Conservation (phyloP, 2,888 invertebrate species). For the Lasioglossum vierecki region DNA sequence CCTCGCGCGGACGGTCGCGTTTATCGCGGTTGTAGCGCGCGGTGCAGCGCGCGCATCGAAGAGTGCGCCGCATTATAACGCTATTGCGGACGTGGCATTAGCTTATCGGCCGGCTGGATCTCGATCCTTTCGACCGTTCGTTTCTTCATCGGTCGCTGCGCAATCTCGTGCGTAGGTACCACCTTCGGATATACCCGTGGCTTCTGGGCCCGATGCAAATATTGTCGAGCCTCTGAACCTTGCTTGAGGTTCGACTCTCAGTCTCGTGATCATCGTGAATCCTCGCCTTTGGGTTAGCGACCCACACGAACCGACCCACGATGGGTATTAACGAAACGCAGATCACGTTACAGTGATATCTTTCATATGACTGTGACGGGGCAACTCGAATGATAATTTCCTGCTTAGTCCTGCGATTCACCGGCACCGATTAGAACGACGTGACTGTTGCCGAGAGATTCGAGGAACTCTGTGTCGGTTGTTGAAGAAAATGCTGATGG, state of each 20-base stretch:
- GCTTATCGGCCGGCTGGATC: constrained; percentile 74
- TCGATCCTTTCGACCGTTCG: constrained; percentile 70
- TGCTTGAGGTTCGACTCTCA: constrained; percentile 4
- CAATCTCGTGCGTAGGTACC: constrained; percentile 67
- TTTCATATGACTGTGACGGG: background rate
- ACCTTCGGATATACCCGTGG: constrained; percentile 57
- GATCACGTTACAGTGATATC: constrained; percentile 46
- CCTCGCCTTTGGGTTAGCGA: constrained; percentile 43
- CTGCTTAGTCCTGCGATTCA: constrained; percentile 16
- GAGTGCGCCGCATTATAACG: constrained; percentile 73
- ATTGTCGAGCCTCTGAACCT: constrained; percentile 15
- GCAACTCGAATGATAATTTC: constrained; percentile 31
- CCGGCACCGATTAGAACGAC: background rate
- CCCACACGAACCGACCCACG: constrained; percentile 54
- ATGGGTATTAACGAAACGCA: constrained; percentile 38
- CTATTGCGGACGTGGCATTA: constrained; percentile 74
- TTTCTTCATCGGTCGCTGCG: constrained; percentile 71
- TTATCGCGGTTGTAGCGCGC: constrained; percentile 61
- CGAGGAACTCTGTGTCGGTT: background rate
- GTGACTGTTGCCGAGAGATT: background rate
- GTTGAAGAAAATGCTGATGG: background rate
- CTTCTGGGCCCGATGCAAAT: constrained; percentile 65
- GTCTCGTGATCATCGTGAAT: constrained; percentile 11
- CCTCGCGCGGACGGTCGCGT: constrained; percentile 50
- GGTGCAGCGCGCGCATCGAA: constrained; percentile 54